Percentiles rank a stretch among this genome's conserved stretches.
phyloP scores from a whole-genome alignment of 2,888 invertebrate species.

The Tridacna crocea region DNA sequence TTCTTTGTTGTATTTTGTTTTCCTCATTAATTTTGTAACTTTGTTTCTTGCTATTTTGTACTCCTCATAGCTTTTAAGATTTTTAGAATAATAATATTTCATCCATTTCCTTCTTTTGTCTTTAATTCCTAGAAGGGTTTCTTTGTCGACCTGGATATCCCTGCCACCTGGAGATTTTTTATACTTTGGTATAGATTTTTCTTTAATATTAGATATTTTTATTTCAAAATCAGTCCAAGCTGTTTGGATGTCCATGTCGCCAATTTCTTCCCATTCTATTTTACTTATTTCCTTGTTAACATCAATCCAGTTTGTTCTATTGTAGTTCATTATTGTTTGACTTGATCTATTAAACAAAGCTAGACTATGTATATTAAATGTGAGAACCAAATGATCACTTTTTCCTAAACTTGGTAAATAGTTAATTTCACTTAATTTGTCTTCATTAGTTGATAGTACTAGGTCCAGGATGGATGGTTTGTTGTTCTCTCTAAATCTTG shows the following conservation, averaged over 20 bases:
- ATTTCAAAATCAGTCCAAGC: neutral
- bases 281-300: neutral
- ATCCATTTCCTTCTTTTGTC: slow-evolving; percentile 23
- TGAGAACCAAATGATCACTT: slow-evolving; percentile 2
- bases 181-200: slow-evolving; percentile 12
- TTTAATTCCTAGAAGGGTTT: neutral
- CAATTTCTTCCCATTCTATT: neutral
- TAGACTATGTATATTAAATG: neutral
- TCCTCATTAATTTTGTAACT: neutral
- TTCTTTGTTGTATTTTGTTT: slow-evolving; percentile 2
- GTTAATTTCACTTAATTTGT: neutral
- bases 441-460: neutral
- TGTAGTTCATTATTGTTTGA: neutral
- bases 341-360: neutral
- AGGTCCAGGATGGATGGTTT: neutral
- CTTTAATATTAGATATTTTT: neutral
- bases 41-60: slow-evolving; percentile 24
- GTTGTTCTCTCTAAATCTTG: neutral
- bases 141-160: neutral
- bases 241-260: neutral
- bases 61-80: neutral
- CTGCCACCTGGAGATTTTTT: neutral
- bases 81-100: neutral
- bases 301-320: neutral
- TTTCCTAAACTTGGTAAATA: neutral